These are phyloP conservation scores for Stictocephala bisonia DNA, from an alignment of 2,888 invertebrate species.

Conservation along the genomic window DNA sequence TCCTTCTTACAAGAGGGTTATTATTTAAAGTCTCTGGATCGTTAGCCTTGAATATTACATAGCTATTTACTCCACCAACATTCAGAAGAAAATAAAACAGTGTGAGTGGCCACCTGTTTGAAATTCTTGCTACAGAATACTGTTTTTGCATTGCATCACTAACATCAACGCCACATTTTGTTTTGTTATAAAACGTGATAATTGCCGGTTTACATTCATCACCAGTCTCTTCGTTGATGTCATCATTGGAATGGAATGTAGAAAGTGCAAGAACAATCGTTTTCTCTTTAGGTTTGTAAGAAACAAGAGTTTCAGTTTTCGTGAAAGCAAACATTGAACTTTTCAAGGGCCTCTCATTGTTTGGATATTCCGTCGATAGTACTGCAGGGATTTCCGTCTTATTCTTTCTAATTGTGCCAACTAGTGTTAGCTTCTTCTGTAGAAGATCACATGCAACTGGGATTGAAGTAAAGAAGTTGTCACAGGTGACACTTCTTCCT, in stretches of 20 bases:
- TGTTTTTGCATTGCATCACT: conserved; percentile 39
- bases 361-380: no score
- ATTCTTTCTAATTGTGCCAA: no score
- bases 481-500: no score
- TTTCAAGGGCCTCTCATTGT: no score
- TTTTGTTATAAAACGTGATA: conserved; percentile 38
- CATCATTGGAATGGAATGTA: conserved; percentile 6
- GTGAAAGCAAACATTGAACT: conserved; percentile 22
- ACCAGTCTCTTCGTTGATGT: conserved; percentile 26
- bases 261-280: conserved; percentile 1
- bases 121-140: conserved; percentile 30
- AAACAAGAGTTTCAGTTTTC: not conserved
- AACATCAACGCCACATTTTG: conserved; percentile 39
- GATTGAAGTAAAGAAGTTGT: no score
- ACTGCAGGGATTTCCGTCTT: no score
- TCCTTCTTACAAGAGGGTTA: conserved; percentile 8
- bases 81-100: conserved; percentile 24
- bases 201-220: conserved; percentile 34
- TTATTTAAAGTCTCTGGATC: not conserved
- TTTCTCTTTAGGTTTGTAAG: conserved; percentile 6
- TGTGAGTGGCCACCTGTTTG: conserved; percentile 16
- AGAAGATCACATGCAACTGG: no score
- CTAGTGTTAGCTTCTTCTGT: no score
- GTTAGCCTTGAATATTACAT: conserved; percentile 23
- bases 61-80: conserved; percentile 29